A percentile compares a stretch with the other conserved stretches of the same genome.
These are phyloP conservation scores for Dinocampus coccinellae DNA, from an alignment of 2,888 invertebrate genomes.

Conservation along the genomic window DNA sequence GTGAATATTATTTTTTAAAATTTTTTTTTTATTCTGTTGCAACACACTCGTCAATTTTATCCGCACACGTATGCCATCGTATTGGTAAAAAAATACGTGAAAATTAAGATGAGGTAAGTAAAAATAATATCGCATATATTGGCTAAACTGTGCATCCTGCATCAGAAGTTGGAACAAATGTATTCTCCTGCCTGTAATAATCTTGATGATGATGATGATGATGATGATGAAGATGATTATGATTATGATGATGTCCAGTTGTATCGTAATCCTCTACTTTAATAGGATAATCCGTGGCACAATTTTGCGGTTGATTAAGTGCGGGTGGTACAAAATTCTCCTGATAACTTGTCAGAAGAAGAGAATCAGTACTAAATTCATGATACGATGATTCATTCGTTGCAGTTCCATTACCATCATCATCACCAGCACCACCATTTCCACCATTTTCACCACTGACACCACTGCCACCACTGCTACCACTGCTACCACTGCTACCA, in stretches of 20 bases:
- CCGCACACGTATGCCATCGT: background rate
- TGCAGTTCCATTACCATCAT: slow-evolving; percentile 53
- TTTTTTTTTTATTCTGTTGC: slow-evolving; percentile 23
- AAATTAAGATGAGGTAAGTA: background rate
- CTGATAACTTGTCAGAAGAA: slow-evolving; percentile 62
- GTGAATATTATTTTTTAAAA: slow-evolving; percentile 16
- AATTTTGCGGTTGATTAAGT: slow-evolving; percentile 62
- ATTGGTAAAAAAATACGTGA: background rate
- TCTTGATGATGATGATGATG: too few species aligned
- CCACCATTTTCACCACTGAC: too few species aligned
- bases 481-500: background rate
- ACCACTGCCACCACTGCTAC: background rate
- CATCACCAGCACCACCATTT: background rate
- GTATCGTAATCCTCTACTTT: slow-evolving; percentile 64
- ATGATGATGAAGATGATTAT: too few species aligned
- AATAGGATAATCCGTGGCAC: slow-evolving; percentile 63
- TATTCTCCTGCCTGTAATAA: slow-evolving; percentile 61
- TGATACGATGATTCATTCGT: slow-evolving; percentile 64
- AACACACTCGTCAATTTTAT: background rate
- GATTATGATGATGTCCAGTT: slow-evolving; percentile 29
- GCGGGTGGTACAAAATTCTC: slow-evolving; percentile 59
- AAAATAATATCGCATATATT: slow-evolving; percentile 19
- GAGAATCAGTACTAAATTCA: slow-evolving; percentile 53
- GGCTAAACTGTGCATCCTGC: slow-evolving; percentile 64
- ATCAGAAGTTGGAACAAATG: slow-evolving; percentile 62